Conservation (phyloP, 92 coral and sea anemone species). For the Galaxea fascicularis region DNA sequence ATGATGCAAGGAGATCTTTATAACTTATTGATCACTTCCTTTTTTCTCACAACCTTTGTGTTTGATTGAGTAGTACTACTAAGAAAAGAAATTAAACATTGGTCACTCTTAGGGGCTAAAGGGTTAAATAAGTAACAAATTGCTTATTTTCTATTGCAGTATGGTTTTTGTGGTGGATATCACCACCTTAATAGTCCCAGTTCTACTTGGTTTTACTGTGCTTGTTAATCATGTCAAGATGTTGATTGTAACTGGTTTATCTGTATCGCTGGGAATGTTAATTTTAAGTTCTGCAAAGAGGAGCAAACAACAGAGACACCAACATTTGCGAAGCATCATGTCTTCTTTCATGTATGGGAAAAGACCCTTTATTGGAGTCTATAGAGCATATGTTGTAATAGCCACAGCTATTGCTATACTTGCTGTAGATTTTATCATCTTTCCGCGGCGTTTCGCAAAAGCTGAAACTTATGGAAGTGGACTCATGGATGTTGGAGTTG, state of each 20-base stretch:
- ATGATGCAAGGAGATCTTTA: too few relatives aligned
- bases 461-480: slow-evolving; percentile 98
- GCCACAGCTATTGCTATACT: slow-evolving; percentile 92
- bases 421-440: slow-evolving; percentile 91
- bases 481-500: slow-evolving; percentile 96
- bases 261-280: slow-evolving; percentile 11
- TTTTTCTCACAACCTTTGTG: too few relatives aligned
- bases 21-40: too few relatives aligned
- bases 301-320: not conserved
- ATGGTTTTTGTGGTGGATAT: slow-evolving; percentile 68
- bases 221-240: slow-evolving; percentile 70
- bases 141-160: slow-evolving; percentile 62
- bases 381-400: slow-evolving; percentile 86
- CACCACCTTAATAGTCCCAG: slow-evolving; percentile 70
- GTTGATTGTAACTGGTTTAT: slow-evolving; percentile 35
- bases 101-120: too few relatives aligned
- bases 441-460: slow-evolving; percentile 94
- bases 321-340: not conserved
- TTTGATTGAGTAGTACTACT: too few relatives aligned
- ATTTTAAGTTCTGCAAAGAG: not conserved
- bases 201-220: slow-evolving; percentile 72
- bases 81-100: too few relatives aligned
- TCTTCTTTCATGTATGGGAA: slow-evolving; percentile 51
- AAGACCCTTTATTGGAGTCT: slow-evolving; percentile 81
- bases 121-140: not conserved